Evolutionary conservation across 1,140 invertebrate genomes (phyloP).

Genomic region (Bombus affinis): DNA sequence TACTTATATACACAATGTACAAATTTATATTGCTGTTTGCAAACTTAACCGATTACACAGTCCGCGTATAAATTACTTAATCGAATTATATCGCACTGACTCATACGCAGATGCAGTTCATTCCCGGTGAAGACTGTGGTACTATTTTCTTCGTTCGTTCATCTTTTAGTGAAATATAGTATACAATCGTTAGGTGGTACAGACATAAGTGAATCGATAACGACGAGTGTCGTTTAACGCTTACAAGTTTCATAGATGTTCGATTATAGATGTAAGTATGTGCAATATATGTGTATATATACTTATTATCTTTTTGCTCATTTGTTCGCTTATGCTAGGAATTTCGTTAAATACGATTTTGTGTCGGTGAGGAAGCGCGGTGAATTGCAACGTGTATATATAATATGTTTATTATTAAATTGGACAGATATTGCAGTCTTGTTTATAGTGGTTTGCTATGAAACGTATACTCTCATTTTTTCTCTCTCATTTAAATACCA

Average conservation of each 20-base stretch:
- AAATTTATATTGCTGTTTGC: slow-evolving; percentile 58
- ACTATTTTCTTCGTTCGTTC: slow-evolving; percentile 2
- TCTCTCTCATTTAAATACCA: slow-evolving; percentile 39
- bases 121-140: neutral
- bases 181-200: neutral
- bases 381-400: slow-evolving; percentile 50
- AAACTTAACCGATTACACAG: slow-evolving; percentile 43
- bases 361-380: slow-evolving; percentile 43
- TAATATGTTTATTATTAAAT: slow-evolving; percentile 59
- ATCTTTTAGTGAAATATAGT: neutral
- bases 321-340: slow-evolving; percentile 20
- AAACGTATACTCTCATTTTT: slow-evolving; percentile 31
- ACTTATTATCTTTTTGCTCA: neutral
- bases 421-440: slow-evolving; percentile 81
- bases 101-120: slow-evolving; percentile 18
- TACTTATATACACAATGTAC: slow-evolving; percentile 46
- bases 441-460: slow-evolving; percentile 61
- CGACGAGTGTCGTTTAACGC: slow-evolving; percentile 8
- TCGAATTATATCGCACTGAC: slow-evolving; percentile 10
- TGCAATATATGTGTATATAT: slow-evolving; percentile 24
- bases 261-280: slow-evolving; percentile 52
- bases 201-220: slow-evolving; percentile 17
- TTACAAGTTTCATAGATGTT: slow-evolving; percentile 32
- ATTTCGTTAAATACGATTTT: slow-evolving; percentile 42
- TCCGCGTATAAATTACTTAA: slow-evolving; percentile 45